Evolutionary conservation across 2,888 invertebrate genomes (phyloP).

Genomic region (Stenolophus ochropezus): DNA sequence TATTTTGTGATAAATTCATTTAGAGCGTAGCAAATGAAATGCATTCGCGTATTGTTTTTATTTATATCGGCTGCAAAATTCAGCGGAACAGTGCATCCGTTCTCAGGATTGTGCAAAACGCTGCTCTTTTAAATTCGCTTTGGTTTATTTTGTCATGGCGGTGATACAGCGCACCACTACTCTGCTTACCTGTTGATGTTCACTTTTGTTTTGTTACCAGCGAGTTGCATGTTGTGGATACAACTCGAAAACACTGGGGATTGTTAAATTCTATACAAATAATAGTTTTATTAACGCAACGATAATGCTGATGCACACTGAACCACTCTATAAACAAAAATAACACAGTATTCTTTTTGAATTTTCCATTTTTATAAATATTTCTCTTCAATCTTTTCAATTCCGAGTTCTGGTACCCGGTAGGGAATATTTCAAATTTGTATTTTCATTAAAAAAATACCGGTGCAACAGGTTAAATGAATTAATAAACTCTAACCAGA

Average conservation of each 20-base stretch:
- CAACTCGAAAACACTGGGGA: not conserved
- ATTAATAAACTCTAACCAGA: too few relatives aligned
- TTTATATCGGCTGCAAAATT: constrained; percentile 29
- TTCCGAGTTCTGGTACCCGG: too few relatives aligned
- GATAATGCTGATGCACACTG: not conserved
- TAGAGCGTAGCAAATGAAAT: constrained; percentile 4
- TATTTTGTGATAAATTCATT: constrained; percentile 24
- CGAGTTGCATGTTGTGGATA: not conserved
- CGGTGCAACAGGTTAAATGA: too few relatives aligned
- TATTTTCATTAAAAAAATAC: too few relatives aligned
- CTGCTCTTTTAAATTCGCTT: constrained; percentile 26
- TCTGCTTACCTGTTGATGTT: constrained; percentile 22
- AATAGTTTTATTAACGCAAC: not conserved
- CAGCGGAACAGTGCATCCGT: constrained; percentile 41
- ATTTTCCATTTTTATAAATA: not conserved
- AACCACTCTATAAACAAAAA: not conserved
- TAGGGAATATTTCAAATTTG: too few relatives aligned
- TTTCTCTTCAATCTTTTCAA: too few relatives aligned
- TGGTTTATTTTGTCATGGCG: constrained; percentile 12
- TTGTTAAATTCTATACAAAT: not conserved
- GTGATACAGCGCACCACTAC: constrained; percentile 5
- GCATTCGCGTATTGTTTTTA: constrained; percentile 21
- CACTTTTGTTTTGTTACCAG: not conserved
- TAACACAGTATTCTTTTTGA: not conserved
- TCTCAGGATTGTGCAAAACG: constrained; percentile 45